Evolutionary conservation across 2,113 vertebrate species (phyloP).

Genomic region (Stomatorhinus ivindoensis): DNA sequence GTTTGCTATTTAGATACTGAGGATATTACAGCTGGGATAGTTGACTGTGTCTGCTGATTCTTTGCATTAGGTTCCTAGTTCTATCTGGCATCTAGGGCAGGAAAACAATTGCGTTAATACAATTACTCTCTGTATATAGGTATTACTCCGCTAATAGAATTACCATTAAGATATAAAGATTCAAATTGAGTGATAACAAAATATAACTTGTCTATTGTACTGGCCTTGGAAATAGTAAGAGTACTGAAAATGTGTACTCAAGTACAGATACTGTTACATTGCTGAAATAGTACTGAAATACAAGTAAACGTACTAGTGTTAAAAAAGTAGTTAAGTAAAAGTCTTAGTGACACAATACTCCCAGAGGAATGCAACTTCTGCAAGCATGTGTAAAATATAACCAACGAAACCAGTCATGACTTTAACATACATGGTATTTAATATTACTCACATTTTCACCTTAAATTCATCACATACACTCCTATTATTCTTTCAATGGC

Average conservation of each 20-base stretch:
- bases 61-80: no score
- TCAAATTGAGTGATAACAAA: neutral
- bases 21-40: no score
- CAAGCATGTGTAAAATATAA: neutral
- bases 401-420: neutral
- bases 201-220: neutral
- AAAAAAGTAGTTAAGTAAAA: neutral
- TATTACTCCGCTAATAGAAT: neutral
- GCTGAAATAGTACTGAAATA: neutral
- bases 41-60: no score
- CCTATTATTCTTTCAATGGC: conserved; percentile 4
- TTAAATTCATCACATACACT: conserved; percentile 9
- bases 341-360: conserved; percentile 3
- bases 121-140: neutral
- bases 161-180: neutral
- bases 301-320: conserved; percentile 6
- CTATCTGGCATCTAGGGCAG: no score
- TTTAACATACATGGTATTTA: neutral
- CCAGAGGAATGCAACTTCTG: conserved; percentile 9
- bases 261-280: no score
- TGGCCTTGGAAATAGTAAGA: neutral
- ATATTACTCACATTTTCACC: neutral
- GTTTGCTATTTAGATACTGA: no score
- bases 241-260: no score
- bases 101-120: no score